Evolutionary conservation across 2,797 vertebrate genomes (phyloP), one percentile per base, ranked within the genome.

Genomic region (Anguilla megastoma): DNA sequence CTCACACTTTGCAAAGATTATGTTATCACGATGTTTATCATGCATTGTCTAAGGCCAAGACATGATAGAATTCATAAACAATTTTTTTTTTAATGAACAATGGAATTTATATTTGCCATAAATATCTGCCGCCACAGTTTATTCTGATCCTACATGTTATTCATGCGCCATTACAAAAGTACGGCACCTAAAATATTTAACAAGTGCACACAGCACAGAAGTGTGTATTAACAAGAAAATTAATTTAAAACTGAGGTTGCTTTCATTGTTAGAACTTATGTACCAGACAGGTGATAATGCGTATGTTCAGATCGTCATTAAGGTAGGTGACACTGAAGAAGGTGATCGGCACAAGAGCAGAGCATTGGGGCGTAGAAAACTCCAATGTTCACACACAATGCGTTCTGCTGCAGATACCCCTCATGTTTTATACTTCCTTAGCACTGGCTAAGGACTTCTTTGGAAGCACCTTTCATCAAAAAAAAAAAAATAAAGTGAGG

Each of bases 401-500:
- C 92, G 90, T 93, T 96, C 94, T 94, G 85, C 45, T 52, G 24
- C n/a, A 52, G 95, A 93, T 92, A 96, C 93, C 96, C 94, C 93
- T 94, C 92, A 95, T 95, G 95, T 95, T 92, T 93, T 93, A 92
- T 89, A 92, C 94, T 96, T 93, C 95, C 95, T 94, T 94, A 89
- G 87, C 90, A 83, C 88, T 89, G 91, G 91, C 91, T 58, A 90
- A 90, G 91, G 88, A 90, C 89, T 90, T 91, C 89, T 84, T 89
- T 87, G 90, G 91, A 91, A 93, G 91, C 89, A 92, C 91, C 89
- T 93, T 91, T 84, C 69, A 84, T 24, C 86, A 2, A 52, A 52
- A 52, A 52, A 1, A 52, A 52, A 52, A 90, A 91, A 93, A 66
- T 86, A 90, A 93, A 69, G 3, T 45, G n/a, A 84, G 63, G 56